These are phyloP conservation scores for Myiagra hebetior DNA, from an alignment of 2,113 vertebrate genomes.

Conservation along the genomic window DNA sequence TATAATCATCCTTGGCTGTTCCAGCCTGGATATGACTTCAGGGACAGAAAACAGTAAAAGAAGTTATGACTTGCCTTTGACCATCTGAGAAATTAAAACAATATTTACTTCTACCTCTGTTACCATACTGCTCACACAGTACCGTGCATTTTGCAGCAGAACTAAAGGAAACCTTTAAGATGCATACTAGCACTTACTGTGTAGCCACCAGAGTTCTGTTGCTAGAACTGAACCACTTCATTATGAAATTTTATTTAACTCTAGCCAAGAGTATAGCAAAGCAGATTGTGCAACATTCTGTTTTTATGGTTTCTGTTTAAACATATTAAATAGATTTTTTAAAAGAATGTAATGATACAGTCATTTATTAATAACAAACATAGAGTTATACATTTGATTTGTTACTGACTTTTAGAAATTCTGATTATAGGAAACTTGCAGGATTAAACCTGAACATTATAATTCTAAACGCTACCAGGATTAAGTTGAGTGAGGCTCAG, in stretches of 20 bases:
- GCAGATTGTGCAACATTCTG: constrained; percentile 31
- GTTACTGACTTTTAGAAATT: neutral
- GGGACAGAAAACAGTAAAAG: constrained; percentile 29
- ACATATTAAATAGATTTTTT: constrained; percentile 8
- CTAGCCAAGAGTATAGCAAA: neutral
- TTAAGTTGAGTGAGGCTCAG: neutral
- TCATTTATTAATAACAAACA: constrained; percentile 41
- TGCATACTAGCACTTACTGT: neutral
- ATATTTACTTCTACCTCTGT: neutral
- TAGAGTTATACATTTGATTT: neutral
- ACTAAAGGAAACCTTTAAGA: neutral
- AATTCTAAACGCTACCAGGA: neutral
- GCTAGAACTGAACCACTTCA: neutral
- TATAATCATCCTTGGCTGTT: neutral
- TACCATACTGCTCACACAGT: neutral
- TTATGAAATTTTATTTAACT: neutral
- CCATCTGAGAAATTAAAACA: neutral
- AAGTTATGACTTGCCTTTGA: neutral
- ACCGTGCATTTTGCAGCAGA: neutral
- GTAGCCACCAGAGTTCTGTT: neutral
- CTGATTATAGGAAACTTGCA: neutral
- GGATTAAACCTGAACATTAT: neutral
- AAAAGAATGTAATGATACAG: neutral
- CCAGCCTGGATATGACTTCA: constrained; percentile 41
- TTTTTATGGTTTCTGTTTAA: neutral